Evolutionary conservation across 2,888 invertebrate genomes (phyloP).

Genomic region (Flexamia atlantica): DNA sequence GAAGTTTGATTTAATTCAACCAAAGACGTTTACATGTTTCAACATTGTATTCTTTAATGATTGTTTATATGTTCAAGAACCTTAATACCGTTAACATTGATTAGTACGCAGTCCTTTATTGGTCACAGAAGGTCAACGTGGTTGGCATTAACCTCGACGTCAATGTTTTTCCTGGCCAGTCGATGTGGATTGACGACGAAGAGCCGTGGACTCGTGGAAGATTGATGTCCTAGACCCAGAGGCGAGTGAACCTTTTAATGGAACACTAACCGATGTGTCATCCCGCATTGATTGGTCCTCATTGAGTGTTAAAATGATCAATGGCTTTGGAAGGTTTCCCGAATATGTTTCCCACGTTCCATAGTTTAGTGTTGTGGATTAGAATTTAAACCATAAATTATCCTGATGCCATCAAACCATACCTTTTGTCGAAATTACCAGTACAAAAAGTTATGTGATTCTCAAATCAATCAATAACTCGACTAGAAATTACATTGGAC

Average conservation of each 20-base stretch:
- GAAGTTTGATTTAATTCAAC: too few species aligned
- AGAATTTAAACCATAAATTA: too few species aligned
- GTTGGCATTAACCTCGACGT: neutral
- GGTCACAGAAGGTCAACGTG: neutral
- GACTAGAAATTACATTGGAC: too few species aligned
- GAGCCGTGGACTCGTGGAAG: neutral
- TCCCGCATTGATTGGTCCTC: neutral
- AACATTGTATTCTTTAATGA: too few species aligned
- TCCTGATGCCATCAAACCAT: too few species aligned
- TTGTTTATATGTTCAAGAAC: too few species aligned
- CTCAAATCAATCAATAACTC: too few species aligned
- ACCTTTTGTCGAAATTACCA: too few species aligned
- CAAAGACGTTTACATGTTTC: too few species aligned
- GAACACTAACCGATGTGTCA: conserved; percentile 21
- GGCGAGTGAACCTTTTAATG: conserved; percentile 29
- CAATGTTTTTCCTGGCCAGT: neutral
- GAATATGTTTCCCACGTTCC: neutral
- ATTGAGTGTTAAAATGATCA: conserved; percentile 2
- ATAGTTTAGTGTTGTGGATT: too few species aligned
- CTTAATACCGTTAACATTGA: too few species aligned
- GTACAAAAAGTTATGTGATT: too few species aligned
- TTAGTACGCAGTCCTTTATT: neutral
- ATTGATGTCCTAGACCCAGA: conserved; percentile 5
- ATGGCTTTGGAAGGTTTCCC: neutral
- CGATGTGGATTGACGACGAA: conserved; percentile 2